phyloP scores from a whole-genome alignment of 2,113 vertebrate genomes.

The Emydocephalus ijimae region DNA sequence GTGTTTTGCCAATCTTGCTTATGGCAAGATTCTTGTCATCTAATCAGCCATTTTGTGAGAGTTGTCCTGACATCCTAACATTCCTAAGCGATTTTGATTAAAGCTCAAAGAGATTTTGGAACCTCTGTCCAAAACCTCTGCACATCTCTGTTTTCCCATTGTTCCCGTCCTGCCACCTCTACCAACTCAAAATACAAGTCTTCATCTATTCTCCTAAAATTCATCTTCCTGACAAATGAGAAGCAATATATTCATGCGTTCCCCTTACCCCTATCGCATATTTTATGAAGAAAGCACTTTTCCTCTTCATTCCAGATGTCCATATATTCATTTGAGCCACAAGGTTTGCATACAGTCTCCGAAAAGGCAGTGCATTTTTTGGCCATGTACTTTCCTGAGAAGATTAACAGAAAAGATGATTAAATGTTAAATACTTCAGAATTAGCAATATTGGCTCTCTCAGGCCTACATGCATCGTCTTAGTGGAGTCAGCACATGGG shows the following conservation, averaged over 20 bases:
- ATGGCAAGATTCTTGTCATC: neutral
- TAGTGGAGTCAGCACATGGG: neutral
- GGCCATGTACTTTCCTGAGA: constrained; percentile 77
- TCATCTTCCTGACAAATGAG: neutral
- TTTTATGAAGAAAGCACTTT: constrained; percentile 80
- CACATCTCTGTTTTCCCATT: neutral
- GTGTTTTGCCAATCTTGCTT: neutral
- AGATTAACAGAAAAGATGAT: constrained; percentile 9
- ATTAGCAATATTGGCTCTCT: neutral
- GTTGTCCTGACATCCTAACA: neutral
- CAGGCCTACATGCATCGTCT: neutral
- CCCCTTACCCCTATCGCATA: constrained; percentile 84
- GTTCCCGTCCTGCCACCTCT: neutral
- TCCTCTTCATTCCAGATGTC: constrained; percentile 79
- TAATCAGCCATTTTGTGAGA: neutral
- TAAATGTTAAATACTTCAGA: neutral
- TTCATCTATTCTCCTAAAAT: neutral
- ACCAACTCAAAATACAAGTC: neutral
- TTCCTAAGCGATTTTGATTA: neutral
- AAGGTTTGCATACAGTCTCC: constrained; percentile 72
- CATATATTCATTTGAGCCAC: constrained; percentile 81
- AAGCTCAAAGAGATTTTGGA: neutral
- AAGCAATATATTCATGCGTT: neutral
- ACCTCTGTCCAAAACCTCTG: neutral
- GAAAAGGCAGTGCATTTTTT: constrained; percentile 70